These are phyloP conservation scores for Germaria angustata DNA, from an alignment of 2,888 invertebrate genomes.

Conservation along the genomic window DNA sequence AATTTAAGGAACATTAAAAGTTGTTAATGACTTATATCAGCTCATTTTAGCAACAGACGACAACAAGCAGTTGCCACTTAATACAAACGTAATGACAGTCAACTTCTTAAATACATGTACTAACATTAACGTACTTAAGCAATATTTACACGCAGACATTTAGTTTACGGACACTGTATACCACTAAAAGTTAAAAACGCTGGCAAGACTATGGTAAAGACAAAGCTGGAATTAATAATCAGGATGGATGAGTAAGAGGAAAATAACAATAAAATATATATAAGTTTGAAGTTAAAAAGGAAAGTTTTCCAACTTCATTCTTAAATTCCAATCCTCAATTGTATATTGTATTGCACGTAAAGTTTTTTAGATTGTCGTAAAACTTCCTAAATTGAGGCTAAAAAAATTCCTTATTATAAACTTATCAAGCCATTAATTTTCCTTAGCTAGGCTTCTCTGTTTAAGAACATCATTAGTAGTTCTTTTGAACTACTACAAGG, in stretches of 20 bases:
- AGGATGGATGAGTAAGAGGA: neutral
- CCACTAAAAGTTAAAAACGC: neutral
- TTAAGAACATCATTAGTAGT: constrained; percentile 26
- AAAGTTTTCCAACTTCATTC: neutral
- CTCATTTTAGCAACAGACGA: constrained; percentile 26
- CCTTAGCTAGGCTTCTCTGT: constrained; percentile 34
- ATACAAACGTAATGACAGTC: constrained; percentile 32
- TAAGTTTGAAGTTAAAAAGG: neutral
- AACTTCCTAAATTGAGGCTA: neutral
- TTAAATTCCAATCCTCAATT: no score
- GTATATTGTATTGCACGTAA: no score
- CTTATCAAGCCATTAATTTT: neutral
- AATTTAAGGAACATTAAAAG: constrained; percentile 57
- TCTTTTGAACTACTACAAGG: constrained; percentile 1
- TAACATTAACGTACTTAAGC: neutral
- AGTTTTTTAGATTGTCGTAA: no score
- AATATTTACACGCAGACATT: neutral
- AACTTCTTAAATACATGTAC: neutral
- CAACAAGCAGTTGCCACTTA: constrained; percentile 11
- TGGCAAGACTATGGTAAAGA: neutral
- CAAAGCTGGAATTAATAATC: neutral
- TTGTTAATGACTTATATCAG: constrained; percentile 65
- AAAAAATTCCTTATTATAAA: neutral
- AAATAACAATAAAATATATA: neutral
- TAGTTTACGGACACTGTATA: neutral